phyloP scores from a whole-genome alignment of 2,888 invertebrate genomes.

The Baccha elongata region DNA sequence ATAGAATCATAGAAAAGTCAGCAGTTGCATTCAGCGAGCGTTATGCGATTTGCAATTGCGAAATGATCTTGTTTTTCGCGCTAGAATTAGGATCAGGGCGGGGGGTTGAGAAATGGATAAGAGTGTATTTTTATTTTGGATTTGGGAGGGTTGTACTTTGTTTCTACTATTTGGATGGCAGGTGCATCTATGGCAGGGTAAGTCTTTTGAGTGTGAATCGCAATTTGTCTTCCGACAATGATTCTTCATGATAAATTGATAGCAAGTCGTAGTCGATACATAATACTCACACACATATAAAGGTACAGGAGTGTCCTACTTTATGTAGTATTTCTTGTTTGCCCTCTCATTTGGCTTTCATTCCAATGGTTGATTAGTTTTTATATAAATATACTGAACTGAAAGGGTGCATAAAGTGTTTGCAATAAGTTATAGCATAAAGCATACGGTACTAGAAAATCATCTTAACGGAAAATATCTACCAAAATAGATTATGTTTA shows the following conservation, averaged over 20 bases:
- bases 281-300: conserved; percentile 12
- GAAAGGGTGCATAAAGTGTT: conserved; percentile 22
- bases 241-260: conserved; percentile 54
- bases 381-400: conserved; percentile 32
- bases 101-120: conserved; percentile 60
- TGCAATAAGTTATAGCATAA: conserved; percentile 28
- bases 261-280: conserved; percentile 43
- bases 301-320: conserved; percentile 56
- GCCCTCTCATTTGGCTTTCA: conserved; percentile 17
- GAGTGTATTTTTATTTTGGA: conserved; percentile 72
- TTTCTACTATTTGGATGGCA: conserved; percentile 50
- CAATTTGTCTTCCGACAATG: conserved; percentile 71
- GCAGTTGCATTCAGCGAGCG: not conserved
- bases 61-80: conserved; percentile 43
- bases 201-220: conserved; percentile 45
- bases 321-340: conserved; percentile 30
- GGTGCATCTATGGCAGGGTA: conserved; percentile 55
- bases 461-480: too few species aligned
- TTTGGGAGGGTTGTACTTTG: conserved; percentile 57
- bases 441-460: too few species aligned
- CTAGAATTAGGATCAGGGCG: conserved; percentile 25
- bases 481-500: too few species aligned
- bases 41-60: conserved; percentile 38
- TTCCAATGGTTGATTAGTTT: conserved; percentile 37
- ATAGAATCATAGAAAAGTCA: not conserved